A percentile compares a stretch with the other conserved stretches of the same genome.
Conservation (phyloP, 2,888 invertebrate genomes). For the Zele albiditarsus region DNA sequence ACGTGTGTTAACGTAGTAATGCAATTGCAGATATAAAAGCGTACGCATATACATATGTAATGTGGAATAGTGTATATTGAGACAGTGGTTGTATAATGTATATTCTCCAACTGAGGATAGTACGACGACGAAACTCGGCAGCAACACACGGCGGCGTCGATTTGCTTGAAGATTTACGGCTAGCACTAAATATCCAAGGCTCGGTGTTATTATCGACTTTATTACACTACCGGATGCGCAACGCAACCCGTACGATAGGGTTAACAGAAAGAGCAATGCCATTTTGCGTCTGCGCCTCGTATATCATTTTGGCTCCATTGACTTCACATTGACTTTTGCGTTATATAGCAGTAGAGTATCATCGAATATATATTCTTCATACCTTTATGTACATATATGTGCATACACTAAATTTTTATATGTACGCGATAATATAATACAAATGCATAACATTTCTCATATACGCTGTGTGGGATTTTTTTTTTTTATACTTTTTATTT, state of each 20-base stretch:
- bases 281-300: conserved; percentile 66
- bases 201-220: conserved; percentile 69
- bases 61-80: conserved; percentile 17
- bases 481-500: not conserved
- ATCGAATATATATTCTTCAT: conserved; percentile 11
- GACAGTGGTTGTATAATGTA: conserved; percentile 2
- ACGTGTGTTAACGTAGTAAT: conserved; percentile 26
- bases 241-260: conserved; percentile 59
- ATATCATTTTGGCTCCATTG: conserved; percentile 66
- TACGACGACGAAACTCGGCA: conserved; percentile 54
- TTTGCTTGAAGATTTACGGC: conserved; percentile 67
- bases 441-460: conserved; percentile 17
- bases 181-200: conserved; percentile 67
- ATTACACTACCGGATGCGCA: conserved; percentile 62
- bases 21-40: conserved; percentile 37
- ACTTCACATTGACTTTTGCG: conserved; percentile 53
- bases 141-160: conserved; percentile 60
- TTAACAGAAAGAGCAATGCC: conserved; percentile 65
- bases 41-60: conserved; percentile 36
- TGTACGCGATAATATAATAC: conserved; percentile 8
- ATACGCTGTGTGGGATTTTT: not conserved
- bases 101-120: conserved; percentile 35
- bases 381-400: not conserved
- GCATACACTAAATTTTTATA: not conserved
- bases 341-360: conserved; percentile 8